These are phyloP conservation scores for Phlogophora meticulosa DNA, from an alignment of 2,888 invertebrate genomes.

Conservation along the genomic window DNA sequence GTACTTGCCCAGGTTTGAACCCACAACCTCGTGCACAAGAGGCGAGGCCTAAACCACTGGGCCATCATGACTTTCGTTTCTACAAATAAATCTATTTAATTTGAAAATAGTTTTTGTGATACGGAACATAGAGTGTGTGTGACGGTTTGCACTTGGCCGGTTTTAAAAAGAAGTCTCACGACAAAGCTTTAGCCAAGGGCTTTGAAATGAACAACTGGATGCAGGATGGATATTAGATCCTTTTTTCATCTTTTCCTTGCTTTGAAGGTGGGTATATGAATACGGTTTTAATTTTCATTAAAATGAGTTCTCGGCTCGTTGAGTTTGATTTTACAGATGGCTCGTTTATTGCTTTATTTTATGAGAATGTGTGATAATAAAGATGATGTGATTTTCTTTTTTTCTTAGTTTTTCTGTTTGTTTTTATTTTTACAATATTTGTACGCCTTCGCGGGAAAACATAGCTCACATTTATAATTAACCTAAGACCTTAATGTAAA, in stretches of 20 bases:
- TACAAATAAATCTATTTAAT: no score
- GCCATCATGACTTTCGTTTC: no score
- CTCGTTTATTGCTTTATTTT: slow-evolving; percentile 2
- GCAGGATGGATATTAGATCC: slow-evolving; percentile 47
- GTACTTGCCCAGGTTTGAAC: no score
- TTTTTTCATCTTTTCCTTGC: slow-evolving; percentile 16
- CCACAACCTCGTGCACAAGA: no score
- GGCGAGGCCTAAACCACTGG: no score
- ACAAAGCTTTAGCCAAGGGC: slow-evolving; percentile 48
- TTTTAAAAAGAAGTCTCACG: slow-evolving; percentile 26
- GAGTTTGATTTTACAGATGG: not conserved
- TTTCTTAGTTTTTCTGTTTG: no score
- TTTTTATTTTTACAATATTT: no score
- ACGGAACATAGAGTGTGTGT: not conserved
- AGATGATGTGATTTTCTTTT: no score
- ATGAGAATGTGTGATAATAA: not conserved
- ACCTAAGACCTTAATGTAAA: no score
- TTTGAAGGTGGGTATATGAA: slow-evolving; percentile 47
- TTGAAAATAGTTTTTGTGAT: not conserved
- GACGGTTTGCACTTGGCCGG: not conserved
- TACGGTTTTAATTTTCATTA: slow-evolving; percentile 46
- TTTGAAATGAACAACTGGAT: slow-evolving; percentile 49
- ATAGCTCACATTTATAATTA: no score
- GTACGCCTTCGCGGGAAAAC: no score
- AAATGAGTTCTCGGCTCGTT: slow-evolving; percentile 30